Base-by-base conservation (phyloP, 2,113 vertebrate species). In the Dromaius novaehollandiae region DNA sequence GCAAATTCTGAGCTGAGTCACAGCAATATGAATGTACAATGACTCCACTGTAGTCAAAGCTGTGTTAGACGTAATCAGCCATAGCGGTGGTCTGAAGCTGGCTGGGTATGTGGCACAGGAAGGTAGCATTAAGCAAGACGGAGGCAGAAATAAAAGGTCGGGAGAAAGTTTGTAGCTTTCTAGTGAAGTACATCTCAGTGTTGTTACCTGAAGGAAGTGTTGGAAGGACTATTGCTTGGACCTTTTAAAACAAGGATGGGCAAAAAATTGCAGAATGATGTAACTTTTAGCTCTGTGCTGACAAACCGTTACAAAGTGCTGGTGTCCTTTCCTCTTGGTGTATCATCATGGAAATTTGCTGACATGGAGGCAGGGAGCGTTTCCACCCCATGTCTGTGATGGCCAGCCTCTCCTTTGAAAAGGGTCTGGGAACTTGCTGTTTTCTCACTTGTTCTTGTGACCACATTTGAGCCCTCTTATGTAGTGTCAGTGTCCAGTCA, bases 131-230 rank as follows among this genome's bases (percentile, higher is more conserved):
- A 40, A 88, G 60, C 40, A 64, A 50, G 44, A 55, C 3, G 30
- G 61, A n/a, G 83, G 50, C 73, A 71, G 86, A 90, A 96, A 63
- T 48, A 30, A 53, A 93, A 71, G 58, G 26, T 89, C 77, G 42
- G 42, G 38, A 56, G 19, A 38, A 63, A 92, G 48, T 56, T 64
- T 36, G 25, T 40, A 82, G 69, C 46, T 46, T 42, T 68, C 18
- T 14, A 51, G 15, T 53, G 86, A 65, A 69, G n/a, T 25, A 7
- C 38, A 4, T 42, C 38, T 68, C 1, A 1, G 66, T 30, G 2
- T 48, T 81, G 40, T 50, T 80, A 69, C 38, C n/a, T 64, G 51
- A 78, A 76, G 28, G n/a, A 82, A 86, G 17, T 24, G 5, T 38
- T 93, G 78, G 65, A 73, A 87, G n/a, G 86, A 7, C 32, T 73